These are phyloP conservation scores for Colletes latitarsis DNA, from an alignment of 1,140 invertebrate species.

Conservation along the genomic window DNA sequence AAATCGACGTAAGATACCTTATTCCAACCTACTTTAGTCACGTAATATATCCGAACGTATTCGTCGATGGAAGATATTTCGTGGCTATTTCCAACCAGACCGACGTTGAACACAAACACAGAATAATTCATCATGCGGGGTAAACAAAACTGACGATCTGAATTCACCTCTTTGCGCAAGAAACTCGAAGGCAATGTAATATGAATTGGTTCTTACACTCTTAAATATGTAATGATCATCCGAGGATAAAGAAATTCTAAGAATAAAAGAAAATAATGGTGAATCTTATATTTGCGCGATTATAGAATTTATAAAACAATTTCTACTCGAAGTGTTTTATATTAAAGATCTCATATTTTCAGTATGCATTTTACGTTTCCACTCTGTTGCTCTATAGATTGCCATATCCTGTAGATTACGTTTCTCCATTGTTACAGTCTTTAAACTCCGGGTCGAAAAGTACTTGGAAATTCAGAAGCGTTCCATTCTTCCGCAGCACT, in stretches of 20 bases:
- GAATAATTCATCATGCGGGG: slow-evolving; percentile 37
- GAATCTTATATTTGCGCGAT: too few species aligned
- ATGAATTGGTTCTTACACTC: background rate
- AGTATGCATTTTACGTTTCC: too few species aligned
- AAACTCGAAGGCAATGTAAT: background rate
- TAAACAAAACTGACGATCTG: slow-evolving; percentile 10
- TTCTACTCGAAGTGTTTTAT: too few species aligned
- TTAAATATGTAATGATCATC: too few species aligned
- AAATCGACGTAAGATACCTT: slow-evolving; percentile 45
- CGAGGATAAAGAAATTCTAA: background rate
- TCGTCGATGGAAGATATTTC: slow-evolving; percentile 29
- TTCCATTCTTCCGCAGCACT: background rate
- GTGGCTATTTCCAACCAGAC: slow-evolving; percentile 27
- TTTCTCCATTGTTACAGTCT: background rate
- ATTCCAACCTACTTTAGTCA: slow-evolving; percentile 35
- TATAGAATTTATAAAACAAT: too few species aligned
- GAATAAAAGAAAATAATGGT: background rate
- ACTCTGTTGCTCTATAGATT: too few species aligned
- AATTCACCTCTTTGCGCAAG: slow-evolving; percentile 1
- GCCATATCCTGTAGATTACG: too few species aligned
- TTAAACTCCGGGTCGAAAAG: background rate
- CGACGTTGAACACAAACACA: slow-evolving; percentile 37
- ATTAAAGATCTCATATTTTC: too few species aligned
- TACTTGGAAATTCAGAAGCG: background rate
- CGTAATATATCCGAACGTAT: slow-evolving; percentile 40